Percentiles rank a stretch among this genome's conserved stretches.
Evolutionary conservation across 1,140 invertebrate species (phyloP).

Genomic region (Sogatella furcifera): DNA sequence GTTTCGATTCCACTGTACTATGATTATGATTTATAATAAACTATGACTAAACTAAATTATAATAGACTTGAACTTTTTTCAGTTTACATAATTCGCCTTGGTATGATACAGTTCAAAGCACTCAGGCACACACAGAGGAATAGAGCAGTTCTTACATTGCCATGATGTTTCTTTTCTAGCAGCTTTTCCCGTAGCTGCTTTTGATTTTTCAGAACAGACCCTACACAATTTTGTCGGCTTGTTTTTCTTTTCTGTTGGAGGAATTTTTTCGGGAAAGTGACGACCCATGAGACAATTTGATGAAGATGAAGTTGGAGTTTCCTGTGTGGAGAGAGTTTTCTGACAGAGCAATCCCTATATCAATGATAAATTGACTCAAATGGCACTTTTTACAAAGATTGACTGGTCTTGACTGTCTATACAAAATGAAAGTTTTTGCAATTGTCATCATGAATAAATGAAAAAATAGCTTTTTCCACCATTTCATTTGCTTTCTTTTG

Average conservation of each 20-base stretch:
- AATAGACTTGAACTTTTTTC: too few species aligned
- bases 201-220: slow-evolving; percentile 1
- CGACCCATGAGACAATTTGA: not conserved
- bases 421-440: slow-evolving; percentile 2
- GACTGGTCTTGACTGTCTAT: not conserved
- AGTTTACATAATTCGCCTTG: not conserved
- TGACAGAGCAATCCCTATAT: not conserved
- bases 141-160: not conserved
- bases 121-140: not conserved
- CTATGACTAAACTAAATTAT: too few species aligned
- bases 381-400: not conserved
- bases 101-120: not conserved
- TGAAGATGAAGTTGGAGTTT: not conserved
- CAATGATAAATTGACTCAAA: not conserved
- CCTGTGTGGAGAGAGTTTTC: not conserved
- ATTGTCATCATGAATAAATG: slow-evolving; percentile 2
- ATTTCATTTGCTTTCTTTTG: slow-evolving; percentile 7
- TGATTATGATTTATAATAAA: too few species aligned
- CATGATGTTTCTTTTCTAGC: slow-evolving; percentile 9
- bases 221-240: not conserved
- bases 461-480: slow-evolving; percentile 11
- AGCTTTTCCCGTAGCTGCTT: slow-evolving; percentile 1
- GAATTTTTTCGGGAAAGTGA: slow-evolving; percentile 4
- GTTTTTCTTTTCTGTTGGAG: not conserved
- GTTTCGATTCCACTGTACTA: too few species aligned